These are phyloP conservation scores for Silvanus unidentatus DNA, from an alignment of 2,888 invertebrate species.

Conservation along the genomic window DNA sequence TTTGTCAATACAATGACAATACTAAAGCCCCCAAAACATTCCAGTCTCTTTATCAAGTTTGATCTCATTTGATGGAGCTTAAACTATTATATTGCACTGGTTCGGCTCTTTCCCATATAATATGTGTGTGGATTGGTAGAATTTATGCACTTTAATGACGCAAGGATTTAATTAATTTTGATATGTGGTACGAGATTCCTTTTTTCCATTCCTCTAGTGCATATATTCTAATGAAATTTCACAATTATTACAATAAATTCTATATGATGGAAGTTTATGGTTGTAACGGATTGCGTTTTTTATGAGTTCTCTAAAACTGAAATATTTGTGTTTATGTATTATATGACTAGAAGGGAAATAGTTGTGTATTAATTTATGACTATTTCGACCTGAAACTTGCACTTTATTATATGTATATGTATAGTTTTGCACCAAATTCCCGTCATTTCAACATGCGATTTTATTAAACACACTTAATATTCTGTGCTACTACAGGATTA, in stretches of 20 bases:
- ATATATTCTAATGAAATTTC: too few relatives aligned
- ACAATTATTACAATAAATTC: conserved; percentile 3
- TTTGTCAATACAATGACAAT: conserved; percentile 27
- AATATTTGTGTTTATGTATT: neutral
- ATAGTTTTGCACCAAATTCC: conserved; percentile 12
- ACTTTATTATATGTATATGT: conserved; percentile 1
- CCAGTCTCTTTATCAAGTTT: conserved; percentile 18
- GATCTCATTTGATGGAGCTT: conserved; percentile 19
- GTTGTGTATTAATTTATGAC: conserved; percentile 5
- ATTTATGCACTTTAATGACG: too few relatives aligned
- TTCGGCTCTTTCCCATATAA: too few relatives aligned
- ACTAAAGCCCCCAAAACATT: conserved; percentile 18
- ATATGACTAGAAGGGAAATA: conserved; percentile 4
- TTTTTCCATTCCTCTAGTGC: too few relatives aligned
- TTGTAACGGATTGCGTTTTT: too few relatives aligned
- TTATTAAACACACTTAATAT: too few relatives aligned
- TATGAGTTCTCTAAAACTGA: too few relatives aligned
- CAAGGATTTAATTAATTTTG: too few relatives aligned
- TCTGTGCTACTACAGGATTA: too few relatives aligned
- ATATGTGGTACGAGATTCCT: too few relatives aligned
- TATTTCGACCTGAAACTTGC: neutral
- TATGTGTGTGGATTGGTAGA: too few relatives aligned
- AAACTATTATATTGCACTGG: too few relatives aligned
- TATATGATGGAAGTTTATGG: conserved; percentile 8
- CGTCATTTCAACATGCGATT: conserved; percentile 23